These are phyloP conservation scores for Melipona beecheii DNA, from an alignment of 2,888 invertebrate genomes.

Conservation along the genomic window DNA sequence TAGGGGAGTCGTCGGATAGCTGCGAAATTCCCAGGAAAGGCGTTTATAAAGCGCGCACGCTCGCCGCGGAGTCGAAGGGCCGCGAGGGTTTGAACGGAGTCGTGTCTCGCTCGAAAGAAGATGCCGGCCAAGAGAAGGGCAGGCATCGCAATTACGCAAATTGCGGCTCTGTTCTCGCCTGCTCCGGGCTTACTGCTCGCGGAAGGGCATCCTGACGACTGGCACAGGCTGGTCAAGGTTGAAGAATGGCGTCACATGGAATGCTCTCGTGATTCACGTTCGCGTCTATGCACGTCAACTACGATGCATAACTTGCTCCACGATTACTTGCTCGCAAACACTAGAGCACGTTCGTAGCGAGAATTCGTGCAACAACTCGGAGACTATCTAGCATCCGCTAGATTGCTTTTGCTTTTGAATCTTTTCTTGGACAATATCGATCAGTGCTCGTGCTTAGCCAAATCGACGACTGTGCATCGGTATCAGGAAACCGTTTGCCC, in stretches of 20 bases:
- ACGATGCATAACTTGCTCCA: no score
- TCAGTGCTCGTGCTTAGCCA: no score
- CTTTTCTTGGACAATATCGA: not conserved
- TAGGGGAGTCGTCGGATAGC: constrained; percentile 52
- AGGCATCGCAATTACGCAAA: constrained; percentile 82
- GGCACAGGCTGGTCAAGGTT: constrained; percentile 10
- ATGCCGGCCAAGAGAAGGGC: constrained; percentile 65
- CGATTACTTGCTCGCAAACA: not conserved
- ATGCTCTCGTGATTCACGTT: constrained; percentile 48
- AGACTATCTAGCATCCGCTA: not conserved
- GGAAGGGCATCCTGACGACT: constrained; percentile 57
- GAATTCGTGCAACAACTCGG: not conserved
- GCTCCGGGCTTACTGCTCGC: constrained; percentile 70
- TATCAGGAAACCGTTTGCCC: no score
- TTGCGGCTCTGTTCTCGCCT: constrained; percentile 82
- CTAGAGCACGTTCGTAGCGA: not conserved
- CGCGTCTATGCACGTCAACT: not conserved
- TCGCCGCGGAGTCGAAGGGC: not conserved
- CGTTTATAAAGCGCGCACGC: constrained; percentile 56
- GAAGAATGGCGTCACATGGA: constrained; percentile 57
- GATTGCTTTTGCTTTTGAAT: not conserved
- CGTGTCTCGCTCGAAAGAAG: constrained; percentile 40
- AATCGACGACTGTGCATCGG: no score
- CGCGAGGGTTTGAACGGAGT: constrained; percentile 42
- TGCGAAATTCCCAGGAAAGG: constrained; percentile 68